A percentile compares a stretch with the other conserved stretches of the same genome.
Conservation (phyloP, 2,113 vertebrate genomes). For the Bothrops jararaca region DNA sequence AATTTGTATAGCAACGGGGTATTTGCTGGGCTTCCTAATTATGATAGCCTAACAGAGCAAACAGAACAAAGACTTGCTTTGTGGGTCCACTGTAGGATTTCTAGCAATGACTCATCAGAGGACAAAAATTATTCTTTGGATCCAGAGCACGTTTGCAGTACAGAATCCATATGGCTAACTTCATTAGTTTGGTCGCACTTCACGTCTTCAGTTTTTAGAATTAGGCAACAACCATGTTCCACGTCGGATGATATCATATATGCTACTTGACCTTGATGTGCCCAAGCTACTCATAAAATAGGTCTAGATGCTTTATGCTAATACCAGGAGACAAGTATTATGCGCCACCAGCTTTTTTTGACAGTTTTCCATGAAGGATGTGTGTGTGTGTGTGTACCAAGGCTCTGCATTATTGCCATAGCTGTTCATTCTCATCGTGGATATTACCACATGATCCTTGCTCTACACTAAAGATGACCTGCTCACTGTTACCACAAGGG, state of each 20-base stretch:
- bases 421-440: no score
- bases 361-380: no score
- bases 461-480: no score
- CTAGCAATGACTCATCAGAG: neutral
- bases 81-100: neutral
- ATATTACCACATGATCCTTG: no score
- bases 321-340: no score
- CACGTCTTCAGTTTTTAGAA: neutral
- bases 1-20: conserved; percentile 26
- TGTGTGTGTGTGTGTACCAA: no score
- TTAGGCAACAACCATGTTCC: neutral
- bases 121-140: neutral
- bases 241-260: neutral
- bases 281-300: neutral
- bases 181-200: neutral
- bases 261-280: no score
- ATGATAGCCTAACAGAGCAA: conserved; percentile 35
- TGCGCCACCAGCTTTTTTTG: no score
- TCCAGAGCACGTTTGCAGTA: neutral
- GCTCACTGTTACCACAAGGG: no score
- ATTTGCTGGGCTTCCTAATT: conserved; percentile 40
- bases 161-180: neutral
- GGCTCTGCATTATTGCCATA: no score
- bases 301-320: no score
- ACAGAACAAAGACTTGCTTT: neutral